These are phyloP conservation scores for Drosophila insularis DNA, from an alignment of 1,140 invertebrate genomes.

Conservation along the genomic window DNA sequence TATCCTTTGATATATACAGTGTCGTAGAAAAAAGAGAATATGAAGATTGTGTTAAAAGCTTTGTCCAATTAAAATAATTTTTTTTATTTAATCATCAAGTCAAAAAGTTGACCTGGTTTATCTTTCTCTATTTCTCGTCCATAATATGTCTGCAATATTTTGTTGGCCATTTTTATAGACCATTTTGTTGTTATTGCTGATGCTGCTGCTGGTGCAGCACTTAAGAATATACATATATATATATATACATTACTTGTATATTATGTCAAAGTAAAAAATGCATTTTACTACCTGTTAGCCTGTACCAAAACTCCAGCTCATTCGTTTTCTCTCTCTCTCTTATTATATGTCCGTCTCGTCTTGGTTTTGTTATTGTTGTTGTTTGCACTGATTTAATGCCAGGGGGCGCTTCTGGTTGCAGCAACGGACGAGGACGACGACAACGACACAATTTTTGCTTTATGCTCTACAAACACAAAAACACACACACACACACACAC, in stretches of 20 bases:
- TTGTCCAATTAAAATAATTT: too few relatives aligned
- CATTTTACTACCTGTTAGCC: conserved; percentile 54
- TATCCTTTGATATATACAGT: too few relatives aligned
- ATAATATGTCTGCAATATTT: conserved; percentile 15
- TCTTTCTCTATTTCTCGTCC: neutral
- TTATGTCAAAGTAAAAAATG: conserved; percentile 48
- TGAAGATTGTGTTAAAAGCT: too few relatives aligned
- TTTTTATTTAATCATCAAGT: neutral
- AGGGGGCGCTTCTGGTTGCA: conserved; percentile 51
- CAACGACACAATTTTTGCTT: conserved; percentile 71
- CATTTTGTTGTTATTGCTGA: conserved; percentile 51
- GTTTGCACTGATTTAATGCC: conserved; percentile 65
- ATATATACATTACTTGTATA: conserved; percentile 50
- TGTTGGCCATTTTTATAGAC: conserved; percentile 37
- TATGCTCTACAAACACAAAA: conserved; percentile 33
- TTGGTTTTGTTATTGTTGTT: conserved; percentile 25
- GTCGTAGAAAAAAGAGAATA: too few relatives aligned
- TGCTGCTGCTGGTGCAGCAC: conserved; percentile 32
- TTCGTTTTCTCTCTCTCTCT: conserved; percentile 1
- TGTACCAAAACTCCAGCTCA: neutral
- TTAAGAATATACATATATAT: conserved; percentile 54
- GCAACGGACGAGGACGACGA: conserved; percentile 44
- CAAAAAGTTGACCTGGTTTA: conserved; percentile 13
- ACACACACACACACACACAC: neutral
- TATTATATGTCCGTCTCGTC: conserved; percentile 13